Conservation (phyloP, 2,113 vertebrate genomes). For the Meriones unguiculatus region DNA sequence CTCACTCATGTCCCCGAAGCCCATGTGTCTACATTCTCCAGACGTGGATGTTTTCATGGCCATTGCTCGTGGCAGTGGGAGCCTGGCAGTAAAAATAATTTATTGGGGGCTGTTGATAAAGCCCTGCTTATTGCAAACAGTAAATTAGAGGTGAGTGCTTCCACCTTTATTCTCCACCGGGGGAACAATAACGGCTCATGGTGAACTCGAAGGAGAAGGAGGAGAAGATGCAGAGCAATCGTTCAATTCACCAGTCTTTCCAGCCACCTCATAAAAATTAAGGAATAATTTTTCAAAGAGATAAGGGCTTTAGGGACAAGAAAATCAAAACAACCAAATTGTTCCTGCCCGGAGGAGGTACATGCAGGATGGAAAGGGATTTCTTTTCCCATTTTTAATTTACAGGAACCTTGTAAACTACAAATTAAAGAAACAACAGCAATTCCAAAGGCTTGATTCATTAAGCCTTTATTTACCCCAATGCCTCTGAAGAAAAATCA, state of each 20-base stretch:
- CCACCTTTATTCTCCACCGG: conserved; percentile 75
- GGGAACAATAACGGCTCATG: conserved; percentile 73
- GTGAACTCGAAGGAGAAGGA: background rate
- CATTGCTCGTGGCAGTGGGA: conserved; percentile 17
- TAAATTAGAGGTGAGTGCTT: conserved; percentile 80
- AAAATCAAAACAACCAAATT: conserved; percentile 71
- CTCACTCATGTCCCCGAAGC: background rate
- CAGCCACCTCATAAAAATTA: conserved; percentile 77
- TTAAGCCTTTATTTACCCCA: conserved; percentile 77
- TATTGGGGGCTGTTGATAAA: conserved; percentile 80
- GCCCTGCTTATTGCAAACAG: conserved; percentile 81
- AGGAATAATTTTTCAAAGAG: conserved; percentile 77
- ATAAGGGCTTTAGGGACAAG: conserved; percentile 77
- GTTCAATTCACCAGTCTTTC: conserved; percentile 50
- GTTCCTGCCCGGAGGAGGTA: conserved; percentile 76
- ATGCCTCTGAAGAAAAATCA: conserved; percentile 73
- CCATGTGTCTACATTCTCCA: background rate
- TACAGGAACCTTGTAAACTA: conserved; percentile 82
- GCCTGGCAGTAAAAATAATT: conserved; percentile 82
- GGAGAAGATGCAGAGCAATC: conserved; percentile 7
- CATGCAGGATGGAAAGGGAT: conserved; percentile 71
- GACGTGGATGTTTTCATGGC: background rate
- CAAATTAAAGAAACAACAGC: conserved; percentile 74
- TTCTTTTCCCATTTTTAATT: conserved; percentile 82
- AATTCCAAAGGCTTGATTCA: conserved; percentile 69